Base-by-base conservation (phyloP, 37 sponge, comb jelly and placozoan species). In the Haliclona indistincta region DNA sequence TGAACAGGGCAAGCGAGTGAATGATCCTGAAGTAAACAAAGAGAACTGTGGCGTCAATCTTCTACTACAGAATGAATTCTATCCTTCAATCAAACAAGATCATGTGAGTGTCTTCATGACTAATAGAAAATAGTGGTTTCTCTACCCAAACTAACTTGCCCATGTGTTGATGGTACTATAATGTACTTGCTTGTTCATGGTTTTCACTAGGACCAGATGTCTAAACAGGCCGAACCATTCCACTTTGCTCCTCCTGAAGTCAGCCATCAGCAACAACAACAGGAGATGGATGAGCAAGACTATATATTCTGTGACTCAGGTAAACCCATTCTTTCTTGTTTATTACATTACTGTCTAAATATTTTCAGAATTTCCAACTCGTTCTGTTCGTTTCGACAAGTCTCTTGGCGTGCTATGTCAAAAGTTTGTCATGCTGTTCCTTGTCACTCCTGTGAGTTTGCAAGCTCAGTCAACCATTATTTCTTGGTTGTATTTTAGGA, bases 341-440 rank as follows among this genome's bases (percentile, higher is more conserved):
- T n/a, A n/a, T n/a, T n/a, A n/a, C n/a, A n/a, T n/a, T n/a, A n/a
- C n/a, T n/a, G n/a, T n/a, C n/a, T n/a, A n/a, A n/a, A n/a, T n/a
- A n/a, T n/a, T n/a, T n/a, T n/a, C n/a, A n/a, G n/a, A n/a, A n/a
- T n/a, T 32, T 8, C 45, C 51, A 15, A 6, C 51, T 29, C 25
- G 71, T 25, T 70, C 71, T 47, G 64, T 54, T 25, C 61, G 88
- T 0, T 77, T 71, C 71, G 95, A 95, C 56, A 85, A 85, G 60
- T 88, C 89, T 22, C 83, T 95, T 3, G 95, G 95, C 4, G 68
- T 82, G 33, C 81, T 95, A 38, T 89, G 91, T 77, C 95, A 95
- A 70, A 90, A 90, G 77, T 95, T 95, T 76, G 64, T 95, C 78
- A 95, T 95, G 95, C 79, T 95, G 40, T 86, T 95, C 61, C 80